Evolutionary conservation across 2,113 vertebrate species (phyloP).

Genomic region (Daubentonia madagascariensis): DNA sequence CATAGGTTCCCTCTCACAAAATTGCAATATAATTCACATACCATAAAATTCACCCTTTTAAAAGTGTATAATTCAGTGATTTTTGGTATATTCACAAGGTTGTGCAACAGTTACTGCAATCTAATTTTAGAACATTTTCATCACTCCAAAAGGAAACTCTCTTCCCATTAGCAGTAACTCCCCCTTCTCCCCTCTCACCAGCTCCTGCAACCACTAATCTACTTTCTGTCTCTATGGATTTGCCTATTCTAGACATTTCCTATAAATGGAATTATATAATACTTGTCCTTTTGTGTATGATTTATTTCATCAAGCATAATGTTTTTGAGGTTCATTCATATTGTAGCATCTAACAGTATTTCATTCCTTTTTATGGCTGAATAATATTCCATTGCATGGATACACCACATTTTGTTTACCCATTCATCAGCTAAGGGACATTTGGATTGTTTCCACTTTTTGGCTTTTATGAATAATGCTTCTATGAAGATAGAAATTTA

Average conservation of each 20-base stretch:
- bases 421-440: background rate
- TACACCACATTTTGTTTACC: background rate
- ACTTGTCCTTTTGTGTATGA: background rate
- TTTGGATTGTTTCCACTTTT: background rate
- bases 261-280: background rate
- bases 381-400: background rate
- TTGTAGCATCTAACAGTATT: background rate
- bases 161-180: background rate
- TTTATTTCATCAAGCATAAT: background rate
- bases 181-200: background rate
- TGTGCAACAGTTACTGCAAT: background rate
- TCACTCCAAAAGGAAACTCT: background rate
- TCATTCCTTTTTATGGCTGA: background rate
- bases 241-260: background rate
- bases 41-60: background rate
- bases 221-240: background rate
- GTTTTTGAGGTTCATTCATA: background rate
- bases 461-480: background rate
- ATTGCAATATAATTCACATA: background rate
- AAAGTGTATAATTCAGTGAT: background rate
- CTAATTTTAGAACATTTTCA: background rate
- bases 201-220: background rate
- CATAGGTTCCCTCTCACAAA: background rate
- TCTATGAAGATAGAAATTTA: background rate
- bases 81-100: background rate